phyloP scores from a whole-genome alignment of 2,797 vertebrate species.

The Brotogeris chrysoptera region DNA sequence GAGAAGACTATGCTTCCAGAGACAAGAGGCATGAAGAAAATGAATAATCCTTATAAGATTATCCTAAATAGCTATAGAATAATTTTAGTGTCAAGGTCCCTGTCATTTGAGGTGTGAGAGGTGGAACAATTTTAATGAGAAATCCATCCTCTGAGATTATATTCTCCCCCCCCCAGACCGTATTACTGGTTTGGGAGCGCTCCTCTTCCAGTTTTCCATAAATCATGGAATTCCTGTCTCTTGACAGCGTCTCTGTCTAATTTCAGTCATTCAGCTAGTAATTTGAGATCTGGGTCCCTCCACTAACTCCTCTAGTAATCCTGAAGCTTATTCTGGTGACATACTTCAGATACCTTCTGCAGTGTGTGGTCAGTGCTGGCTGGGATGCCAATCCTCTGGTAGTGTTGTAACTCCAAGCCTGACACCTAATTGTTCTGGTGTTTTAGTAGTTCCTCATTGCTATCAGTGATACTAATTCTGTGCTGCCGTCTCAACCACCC shows the following conservation, averaged over 20 bases:
- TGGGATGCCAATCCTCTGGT: not conserved
- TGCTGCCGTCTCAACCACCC: fast-evolving
- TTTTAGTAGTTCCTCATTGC: not conserved
- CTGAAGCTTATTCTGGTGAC: not conserved
- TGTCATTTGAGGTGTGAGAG: not conserved
- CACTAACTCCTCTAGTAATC: not conserved
- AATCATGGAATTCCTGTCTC: not conserved
- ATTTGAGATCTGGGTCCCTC: not conserved
- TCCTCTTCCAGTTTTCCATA: not conserved
- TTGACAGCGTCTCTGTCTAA: not conserved
- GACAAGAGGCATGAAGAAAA: not conserved
- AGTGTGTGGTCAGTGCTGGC: fast-evolving
- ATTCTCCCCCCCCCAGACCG: fast-evolving
- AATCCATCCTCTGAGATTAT: not conserved
- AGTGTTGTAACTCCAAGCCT: not conserved
- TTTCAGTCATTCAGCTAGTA: fast-evolving
- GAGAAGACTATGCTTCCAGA: not conserved
- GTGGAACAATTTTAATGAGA: not conserved
- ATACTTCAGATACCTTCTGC: not conserved
- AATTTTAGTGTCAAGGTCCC: not conserved
- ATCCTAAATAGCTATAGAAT: not conserved
- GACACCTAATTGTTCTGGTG: not conserved
- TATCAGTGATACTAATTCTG: not conserved
- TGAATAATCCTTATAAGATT: not conserved
- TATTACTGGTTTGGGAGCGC: not conserved